Evolutionary conservation across 2,113 vertebrate genomes (phyloP).

Genomic region (Phaethon lepturus): DNA sequence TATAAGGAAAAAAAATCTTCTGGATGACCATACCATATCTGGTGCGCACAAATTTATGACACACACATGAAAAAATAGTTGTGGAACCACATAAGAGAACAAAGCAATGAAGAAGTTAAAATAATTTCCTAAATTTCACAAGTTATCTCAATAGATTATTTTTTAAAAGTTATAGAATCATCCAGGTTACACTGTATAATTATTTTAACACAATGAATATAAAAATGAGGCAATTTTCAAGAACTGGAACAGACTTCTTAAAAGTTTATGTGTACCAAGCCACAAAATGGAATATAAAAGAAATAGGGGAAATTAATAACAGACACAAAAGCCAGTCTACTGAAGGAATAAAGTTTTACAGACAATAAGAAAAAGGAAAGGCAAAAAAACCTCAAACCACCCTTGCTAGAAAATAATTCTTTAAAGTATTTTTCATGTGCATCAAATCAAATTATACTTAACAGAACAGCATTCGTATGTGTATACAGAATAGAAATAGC

Average conservation of each 20-base stretch:
- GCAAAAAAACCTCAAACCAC: background rate
- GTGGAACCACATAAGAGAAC: background rate
- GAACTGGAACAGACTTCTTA: background rate
- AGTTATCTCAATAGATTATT: background rate
- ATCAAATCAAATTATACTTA: conserved; percentile 14
- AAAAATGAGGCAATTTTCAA: background rate
- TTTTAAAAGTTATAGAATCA: background rate
- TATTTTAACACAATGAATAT: background rate
- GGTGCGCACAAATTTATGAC: background rate
- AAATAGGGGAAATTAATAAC: conserved; percentile 25
- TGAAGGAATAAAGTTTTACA: conserved; percentile 14
- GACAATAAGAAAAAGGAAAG: background rate
- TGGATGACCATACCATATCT: background rate
- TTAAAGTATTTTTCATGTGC: conserved; percentile 11
- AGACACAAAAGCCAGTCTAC: background rate
- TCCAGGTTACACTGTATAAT: background rate
- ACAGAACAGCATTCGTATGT: conserved; percentile 2
- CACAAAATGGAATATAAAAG: background rate
- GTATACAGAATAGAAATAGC: background rate
- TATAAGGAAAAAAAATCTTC: background rate
- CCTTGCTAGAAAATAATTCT: background rate
- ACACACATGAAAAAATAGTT: background rate
- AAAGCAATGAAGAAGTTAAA: background rate
- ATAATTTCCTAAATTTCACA: background rate
- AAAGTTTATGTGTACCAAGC: background rate